A percentile compares a stretch with the other conserved stretches of the same genome.
Conservation (phyloP, 2,797 vertebrate species). For the Alca torda region DNA sequence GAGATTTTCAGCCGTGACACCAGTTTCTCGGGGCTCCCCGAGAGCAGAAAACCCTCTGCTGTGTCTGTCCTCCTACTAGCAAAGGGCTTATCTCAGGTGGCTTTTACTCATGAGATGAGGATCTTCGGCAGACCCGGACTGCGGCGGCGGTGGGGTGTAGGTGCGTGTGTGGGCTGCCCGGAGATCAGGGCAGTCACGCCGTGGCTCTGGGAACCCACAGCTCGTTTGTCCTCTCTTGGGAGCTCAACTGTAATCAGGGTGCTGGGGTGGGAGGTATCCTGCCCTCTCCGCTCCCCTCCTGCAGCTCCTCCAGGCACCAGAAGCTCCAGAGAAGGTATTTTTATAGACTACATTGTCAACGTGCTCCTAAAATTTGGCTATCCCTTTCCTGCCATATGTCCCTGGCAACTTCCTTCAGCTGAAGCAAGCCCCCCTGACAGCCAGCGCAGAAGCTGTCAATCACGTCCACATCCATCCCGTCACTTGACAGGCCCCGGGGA, state of each 20-base stretch:
- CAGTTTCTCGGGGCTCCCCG: rapidly evolving
- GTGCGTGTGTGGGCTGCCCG: not conserved
- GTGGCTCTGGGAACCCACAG: not conserved
- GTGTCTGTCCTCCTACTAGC: not conserved
- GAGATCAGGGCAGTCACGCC: not conserved
- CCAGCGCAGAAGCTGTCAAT: conserved; percentile 66
- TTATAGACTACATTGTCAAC: conserved; percentile 52
- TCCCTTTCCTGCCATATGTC: conserved; percentile 66
- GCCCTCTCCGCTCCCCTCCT: not conserved
- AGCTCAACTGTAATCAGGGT: not conserved
- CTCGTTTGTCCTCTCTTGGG: not conserved
- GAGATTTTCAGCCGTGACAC: not conserved
- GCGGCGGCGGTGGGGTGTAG: rapidly evolving
- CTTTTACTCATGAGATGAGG: rapidly evolving
- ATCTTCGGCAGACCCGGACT: not conserved
- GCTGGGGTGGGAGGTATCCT: not conserved
- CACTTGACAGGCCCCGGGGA: conserved; percentile 53
- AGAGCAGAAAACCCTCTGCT: not conserved
- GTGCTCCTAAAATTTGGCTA: conserved; percentile 66
- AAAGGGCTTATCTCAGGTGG: rapidly evolving
- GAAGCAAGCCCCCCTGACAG: conserved; percentile 64
- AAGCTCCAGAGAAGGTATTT: conserved; percentile 45
- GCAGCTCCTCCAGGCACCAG: not conserved
- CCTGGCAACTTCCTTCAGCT: conserved; percentile 57
- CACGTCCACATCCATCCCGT: conserved; percentile 53